Base-by-base conservation (phyloP, 2,113 vertebrate species). In the Apeltes quadracus region DNA sequence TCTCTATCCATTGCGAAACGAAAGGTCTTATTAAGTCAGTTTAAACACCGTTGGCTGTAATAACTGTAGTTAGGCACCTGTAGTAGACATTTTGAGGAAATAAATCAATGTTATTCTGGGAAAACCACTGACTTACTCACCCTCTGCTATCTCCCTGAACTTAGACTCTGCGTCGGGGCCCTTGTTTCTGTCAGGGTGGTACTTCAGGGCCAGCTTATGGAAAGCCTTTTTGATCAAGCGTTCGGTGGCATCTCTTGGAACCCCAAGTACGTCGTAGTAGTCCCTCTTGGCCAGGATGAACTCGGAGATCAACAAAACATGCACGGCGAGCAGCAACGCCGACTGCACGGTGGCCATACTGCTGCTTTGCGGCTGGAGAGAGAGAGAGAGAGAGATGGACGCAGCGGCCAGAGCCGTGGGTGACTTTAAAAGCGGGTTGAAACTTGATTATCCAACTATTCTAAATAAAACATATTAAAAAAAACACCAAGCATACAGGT, bases 171-270 rank as follows among this genome's bases (percentile, higher is more conserved):
- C 96, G 74, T 96, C 95, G 4, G 96, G 95, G 75, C 93, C 95
- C 92, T 96, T 99, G 89, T 99, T 98, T 90, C 95, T 94, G 94
- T 99, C 97, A 1, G 98, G 98, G 34, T 99, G 97, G 84, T 97
- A 97, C 78, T 96, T 97, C 92, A 98, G 96, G 50, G 97, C 97
- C 78, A 99, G 87, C 48, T 96, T 97, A 53, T 98, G 97, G 92
- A 99, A 99, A 0, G 96, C 96, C 77, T 99, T 99, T 90, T 99
- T 98, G 82, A 99, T 97, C 83, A 98, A 96, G 9, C 96, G 95
- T 22, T 98, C 96, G 6, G 95, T 95, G 22, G 97, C 96, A 18
- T 94, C 96, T 91, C 92, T 96, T 50, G 97, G 95, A 75, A 99
- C 93, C 70, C 96, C 97, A 75, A 99, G 93, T 25, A 98, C 92